Evolutionary conservation across 2,888 invertebrate genomes (phyloP), one percentile per base, ranked within the genome.

Genomic region (Galerucella calmariensis): DNA sequence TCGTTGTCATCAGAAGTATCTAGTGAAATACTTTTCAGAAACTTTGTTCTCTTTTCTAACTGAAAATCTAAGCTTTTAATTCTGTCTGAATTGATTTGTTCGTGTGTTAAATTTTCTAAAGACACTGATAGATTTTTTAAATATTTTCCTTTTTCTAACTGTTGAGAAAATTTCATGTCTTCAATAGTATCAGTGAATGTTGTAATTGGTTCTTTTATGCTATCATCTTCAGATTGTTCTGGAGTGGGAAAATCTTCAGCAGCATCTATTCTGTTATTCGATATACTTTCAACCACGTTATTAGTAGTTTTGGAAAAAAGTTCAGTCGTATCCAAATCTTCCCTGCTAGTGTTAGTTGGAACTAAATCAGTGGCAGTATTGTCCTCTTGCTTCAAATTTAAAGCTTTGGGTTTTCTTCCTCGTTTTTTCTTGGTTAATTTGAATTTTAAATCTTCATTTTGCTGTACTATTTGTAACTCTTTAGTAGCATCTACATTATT

Each of bases 371-470:
- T 5, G n/a, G 5, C 51, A n/a, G 14, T n/a, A 51, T 51, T 51
- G 4, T 4, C 6, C 1, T n/a, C n/a, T 14, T n/a, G n/a, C 0
- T 51, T 51, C 0, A 35, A 35, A 35, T 35, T 41, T 41, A 51
- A n/a, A 51, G n/a, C 51, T 51, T 56, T 56, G 0, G 56, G 56
- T 16, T 20, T 56, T 20, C 56, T 20, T 2, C 56, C 56, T 8
- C 56, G 56, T 56, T 56, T 56, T 10, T 16, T n/a, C 20, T 56
- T 56, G 12, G 51, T 51, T 20, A 56, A 56, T 56, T 56, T 56
- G 10, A 56, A 11, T 20, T 56, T 56, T 16, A 56, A 20, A 20
- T 56, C 56, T 56, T 20, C 56, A 20, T 20, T 56, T 20, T 56
- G 56, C 9, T 10, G 56, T 2, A 20, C n/a, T 1, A 56, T 20